Base-by-base conservation (phyloP, 1,140 invertebrate genomes). In the Arion vulgaris region DNA sequence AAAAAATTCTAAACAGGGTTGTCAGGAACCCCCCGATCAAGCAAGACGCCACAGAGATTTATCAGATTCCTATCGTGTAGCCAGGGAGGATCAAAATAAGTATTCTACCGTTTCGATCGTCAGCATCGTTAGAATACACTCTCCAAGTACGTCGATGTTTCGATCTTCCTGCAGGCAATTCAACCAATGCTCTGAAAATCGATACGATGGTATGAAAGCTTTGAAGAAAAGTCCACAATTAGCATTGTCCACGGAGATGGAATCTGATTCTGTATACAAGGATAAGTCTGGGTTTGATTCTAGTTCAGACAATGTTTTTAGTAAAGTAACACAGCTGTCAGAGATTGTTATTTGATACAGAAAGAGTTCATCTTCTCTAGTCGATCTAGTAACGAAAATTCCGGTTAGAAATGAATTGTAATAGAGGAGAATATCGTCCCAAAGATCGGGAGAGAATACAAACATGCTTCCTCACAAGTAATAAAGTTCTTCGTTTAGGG, bases 301-400 rank as follows among this genome's bases (percentile, higher is more conserved):
- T 5, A 68, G 51, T 23, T 38, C 34, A 45, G 41, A 28, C 76
- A 78, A 53, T 34, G 36, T 38, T 5, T 78, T 78, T n/a, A 36
- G 62, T 36, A 78, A 68, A 39, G 76, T 7, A 78, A 78, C 53
- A 39, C 51, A 0, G 26, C 62, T n/a, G 76, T 78, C 41, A 68
- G 1, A 78, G 45, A 36, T 15, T 78, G 2, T 36, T 78, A 1
- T 66, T 68, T 49, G 76, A 78, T 53, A 62, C 76, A 26, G 76
- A 78, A 36, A 51, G 38, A 78, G 76, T 39, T 78, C 76, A 4
- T 78, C 76, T 45, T 78, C 76, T 23, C 51, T 11, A 78, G 53
- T n/a, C 76, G 53, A 66, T 57, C 51, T 0, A 62, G 41, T 34
- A 39, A 34, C 38, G 2, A 75, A 75, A 34, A 34, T 51, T 41